phyloP scores from a whole-genome alignment of 2,113 vertebrate genomes.

The Bostrychus sinensis region DNA sequence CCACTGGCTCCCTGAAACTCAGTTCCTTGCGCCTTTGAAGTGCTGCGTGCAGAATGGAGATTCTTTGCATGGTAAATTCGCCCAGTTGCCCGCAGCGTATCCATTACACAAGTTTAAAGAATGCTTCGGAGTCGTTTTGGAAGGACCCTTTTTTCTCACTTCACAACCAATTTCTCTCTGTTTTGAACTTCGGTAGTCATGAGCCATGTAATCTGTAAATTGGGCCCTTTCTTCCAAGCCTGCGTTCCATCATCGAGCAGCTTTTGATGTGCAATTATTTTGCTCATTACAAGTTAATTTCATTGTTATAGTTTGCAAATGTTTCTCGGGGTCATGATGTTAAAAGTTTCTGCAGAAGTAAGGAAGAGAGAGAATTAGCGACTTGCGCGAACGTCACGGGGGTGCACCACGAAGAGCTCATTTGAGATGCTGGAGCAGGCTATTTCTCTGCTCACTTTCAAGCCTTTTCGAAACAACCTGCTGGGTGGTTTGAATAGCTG shows the following conservation, averaged over 20 bases:
- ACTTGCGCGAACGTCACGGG: slow-evolving; percentile 36
- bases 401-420: slow-evolving; percentile 40
- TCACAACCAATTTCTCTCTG: slow-evolving; percentile 81
- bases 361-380: slow-evolving; percentile 66
- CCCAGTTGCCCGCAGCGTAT: slow-evolving; percentile 79
- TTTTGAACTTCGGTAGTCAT: slow-evolving; percentile 82
- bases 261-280: slow-evolving; percentile 86
- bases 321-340: slow-evolving; percentile 81
- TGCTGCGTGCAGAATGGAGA: slow-evolving; percentile 79
- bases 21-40: slow-evolving; percentile 78
- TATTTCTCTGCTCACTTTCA: slow-evolving; percentile 66
- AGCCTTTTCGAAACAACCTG: slow-evolving; percentile 73
- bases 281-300: slow-evolving; percentile 87
- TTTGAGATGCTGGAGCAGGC: slow-evolving; percentile 60
- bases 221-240: slow-evolving; percentile 74
- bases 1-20: slow-evolving; percentile 79
- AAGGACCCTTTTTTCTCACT: slow-evolving; percentile 77
- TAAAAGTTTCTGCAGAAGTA: slow-evolving; percentile 79
- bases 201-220: slow-evolving; percentile 85
- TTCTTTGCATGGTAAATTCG: slow-evolving; percentile 83
- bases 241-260: slow-evolving; percentile 62
- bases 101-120: slow-evolving; percentile 84
- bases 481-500: slow-evolving; percentile 73
- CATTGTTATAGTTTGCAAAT: slow-evolving; percentile 85
- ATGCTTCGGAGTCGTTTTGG: slow-evolving; percentile 77